Evolutionary conservation across 1,140 invertebrate genomes (phyloP).

Genomic region (Charaxes varanes): DNA sequence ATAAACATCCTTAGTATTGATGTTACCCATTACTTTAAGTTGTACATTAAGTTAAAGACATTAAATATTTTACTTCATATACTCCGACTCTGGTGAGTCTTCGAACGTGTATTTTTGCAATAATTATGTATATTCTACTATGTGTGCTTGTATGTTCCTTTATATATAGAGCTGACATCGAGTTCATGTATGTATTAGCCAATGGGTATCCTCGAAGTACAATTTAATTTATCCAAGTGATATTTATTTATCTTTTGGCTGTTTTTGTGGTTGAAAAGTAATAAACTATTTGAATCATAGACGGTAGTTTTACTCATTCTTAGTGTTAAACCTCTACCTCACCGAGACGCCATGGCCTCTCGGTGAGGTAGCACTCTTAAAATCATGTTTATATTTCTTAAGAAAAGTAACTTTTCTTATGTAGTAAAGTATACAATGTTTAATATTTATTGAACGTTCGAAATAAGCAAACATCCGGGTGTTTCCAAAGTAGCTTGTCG

Average conservation of each 20-base stretch:
- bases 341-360: no score
- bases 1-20: slow-evolving; percentile 9
- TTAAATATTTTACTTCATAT: no score
- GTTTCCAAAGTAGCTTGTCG: no score
- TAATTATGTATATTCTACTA: slow-evolving; percentile 44
- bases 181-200: slow-evolving; percentile 23
- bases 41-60: slow-evolving; percentile 14
- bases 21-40: slow-evolving; percentile 10
- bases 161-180: slow-evolving; percentile 41
- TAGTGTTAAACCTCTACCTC: no score
- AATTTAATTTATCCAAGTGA: slow-evolving; percentile 35
- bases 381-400: no score
- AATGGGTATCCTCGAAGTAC: slow-evolving; percentile 34
- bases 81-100: no score
- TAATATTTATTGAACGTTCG: no score
- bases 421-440: no score
- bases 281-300: slow-evolving; percentile 50
- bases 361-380: no score
- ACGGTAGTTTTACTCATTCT: slow-evolving; percentile 43
- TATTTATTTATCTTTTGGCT: slow-evolving; percentile 49
- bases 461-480: no score
- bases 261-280: slow-evolving; percentile 26
- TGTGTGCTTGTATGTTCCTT: slow-evolving; percentile 41
- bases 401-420: no score
- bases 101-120: slow-evolving; percentile 45